A percentile compares a stretch with the other conserved stretches of the same genome.
These are phyloP conservation scores for Columba janthina DNA, from an alignment of 2,113 vertebrate genomes.

Conservation along the genomic window DNA sequence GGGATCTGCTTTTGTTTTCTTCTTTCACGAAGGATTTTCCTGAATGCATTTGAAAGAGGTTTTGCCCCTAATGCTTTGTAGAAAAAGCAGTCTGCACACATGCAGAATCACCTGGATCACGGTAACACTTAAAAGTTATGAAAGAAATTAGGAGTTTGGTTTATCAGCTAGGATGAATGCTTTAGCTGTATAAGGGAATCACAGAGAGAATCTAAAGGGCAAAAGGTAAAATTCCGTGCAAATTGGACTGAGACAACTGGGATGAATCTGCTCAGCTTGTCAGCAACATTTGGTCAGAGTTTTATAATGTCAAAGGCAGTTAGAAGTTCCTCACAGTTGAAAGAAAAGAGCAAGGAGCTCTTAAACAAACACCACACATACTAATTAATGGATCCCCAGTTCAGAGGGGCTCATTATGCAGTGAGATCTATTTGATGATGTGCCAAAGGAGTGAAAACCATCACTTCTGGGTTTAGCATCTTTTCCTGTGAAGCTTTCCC, in stretches of 20 bases:
- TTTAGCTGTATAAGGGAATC: background rate
- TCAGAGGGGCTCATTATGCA: slow-evolving; percentile 47
- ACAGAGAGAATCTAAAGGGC: background rate
- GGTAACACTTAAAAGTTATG: background rate
- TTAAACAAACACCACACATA: slow-evolving; percentile 45
- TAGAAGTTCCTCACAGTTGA: background rate
- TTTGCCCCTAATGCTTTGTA: background rate
- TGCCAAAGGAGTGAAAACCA: background rate
- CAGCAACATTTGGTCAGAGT: slow-evolving; percentile 9
- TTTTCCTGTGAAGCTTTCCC: background rate
- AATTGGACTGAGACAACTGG: background rate
- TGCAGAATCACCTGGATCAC: background rate
- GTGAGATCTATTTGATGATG: slow-evolving; percentile 16
- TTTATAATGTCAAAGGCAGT: slow-evolving; percentile 47
- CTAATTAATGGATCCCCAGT: background rate
- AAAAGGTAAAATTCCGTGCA: background rate
- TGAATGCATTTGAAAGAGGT: background rate
- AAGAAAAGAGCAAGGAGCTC: slow-evolving; percentile 24
- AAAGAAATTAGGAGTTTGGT: background rate
- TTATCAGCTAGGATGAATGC: background rate
- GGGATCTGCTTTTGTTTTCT: background rate
- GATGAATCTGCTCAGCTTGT: background rate
- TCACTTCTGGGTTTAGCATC: slow-evolving; percentile 33
- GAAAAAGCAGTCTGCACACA: background rate
- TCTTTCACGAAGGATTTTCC: background rate